These are phyloP conservation scores for Catostomus latipinnis DNA, from an alignment of 2,797 vertebrate species.

Conservation along the genomic window DNA sequence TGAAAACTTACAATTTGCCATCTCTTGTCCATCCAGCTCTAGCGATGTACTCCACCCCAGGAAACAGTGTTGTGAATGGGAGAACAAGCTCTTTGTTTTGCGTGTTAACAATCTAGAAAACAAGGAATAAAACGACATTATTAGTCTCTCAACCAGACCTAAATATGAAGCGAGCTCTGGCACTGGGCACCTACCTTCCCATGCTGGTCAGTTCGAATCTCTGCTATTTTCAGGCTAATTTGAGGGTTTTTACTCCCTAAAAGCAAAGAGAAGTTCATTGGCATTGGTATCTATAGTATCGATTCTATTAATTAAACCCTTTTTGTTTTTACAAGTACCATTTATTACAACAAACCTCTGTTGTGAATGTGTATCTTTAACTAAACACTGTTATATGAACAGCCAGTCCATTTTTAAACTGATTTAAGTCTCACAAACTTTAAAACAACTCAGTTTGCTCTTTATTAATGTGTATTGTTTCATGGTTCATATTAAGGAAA, in stretches of 20 bases:
- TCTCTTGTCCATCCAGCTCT: constrained; percentile 96
- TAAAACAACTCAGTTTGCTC: too few relatives aligned
- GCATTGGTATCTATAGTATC: neutral
- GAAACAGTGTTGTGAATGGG: constrained; percentile 88
- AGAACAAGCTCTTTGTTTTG: constrained; percentile 91
- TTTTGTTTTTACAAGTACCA: too few relatives aligned
- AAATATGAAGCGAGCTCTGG: neutral
- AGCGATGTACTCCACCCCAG: constrained; percentile 92
- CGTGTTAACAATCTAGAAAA: constrained; percentile 82
- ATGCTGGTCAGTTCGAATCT: constrained; percentile 88
- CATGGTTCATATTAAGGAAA: too few relatives aligned
- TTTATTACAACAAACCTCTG: too few relatives aligned
- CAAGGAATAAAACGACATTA: neutral
- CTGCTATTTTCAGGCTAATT: constrained; percentile 90
- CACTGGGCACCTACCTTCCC: constrained; percentile 81
- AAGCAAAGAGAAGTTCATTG: constrained; percentile 30
- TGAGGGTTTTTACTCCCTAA: constrained; percentile 96
- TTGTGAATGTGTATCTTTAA: too few relatives aligned
- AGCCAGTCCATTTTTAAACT: too few relatives aligned
- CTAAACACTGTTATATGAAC: too few relatives aligned
- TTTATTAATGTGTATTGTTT: too few relatives aligned
- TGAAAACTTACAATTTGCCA: constrained; percentile 87
- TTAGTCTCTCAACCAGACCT: neutral
- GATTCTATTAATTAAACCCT: too few relatives aligned
- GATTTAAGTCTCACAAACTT: too few relatives aligned